Conservation (phyloP, 2,888 invertebrate genomes). For the Melinaea menophilus region DNA sequence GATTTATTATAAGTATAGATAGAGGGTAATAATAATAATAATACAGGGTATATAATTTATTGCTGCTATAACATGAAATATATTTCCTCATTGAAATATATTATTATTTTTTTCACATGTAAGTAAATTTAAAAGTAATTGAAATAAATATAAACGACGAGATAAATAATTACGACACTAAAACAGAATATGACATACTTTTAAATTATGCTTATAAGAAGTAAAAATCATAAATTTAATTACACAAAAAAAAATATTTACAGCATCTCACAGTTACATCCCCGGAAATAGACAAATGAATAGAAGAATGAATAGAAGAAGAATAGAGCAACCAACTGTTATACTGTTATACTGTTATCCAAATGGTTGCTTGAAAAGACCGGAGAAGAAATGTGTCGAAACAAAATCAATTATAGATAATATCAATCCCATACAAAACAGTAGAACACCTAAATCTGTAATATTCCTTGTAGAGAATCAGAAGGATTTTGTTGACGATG, state of each 20-base stretch:
- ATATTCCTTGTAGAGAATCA: constrained; percentile 48
- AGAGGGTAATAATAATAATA: too few relatives aligned
- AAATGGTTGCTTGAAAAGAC: constrained; percentile 54
- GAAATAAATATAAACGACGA: too few relatives aligned
- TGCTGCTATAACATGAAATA: too few relatives aligned
- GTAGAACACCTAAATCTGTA: constrained; percentile 34
- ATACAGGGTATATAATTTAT: too few relatives aligned
- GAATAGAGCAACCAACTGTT: constrained; percentile 55
- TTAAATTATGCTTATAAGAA: not conserved
- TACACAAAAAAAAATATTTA: not conserved
- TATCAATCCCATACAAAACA: constrained; percentile 30
- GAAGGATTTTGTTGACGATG: constrained; percentile 42
- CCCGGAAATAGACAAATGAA: constrained; percentile 23
- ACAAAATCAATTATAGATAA: constrained; percentile 10
- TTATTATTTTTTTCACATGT: too few relatives aligned
- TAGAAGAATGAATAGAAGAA: too few relatives aligned
- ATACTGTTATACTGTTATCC: constrained; percentile 70
- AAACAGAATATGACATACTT: not conserved
- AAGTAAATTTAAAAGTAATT: too few relatives aligned
- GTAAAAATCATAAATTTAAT: not conserved
- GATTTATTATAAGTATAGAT: too few relatives aligned
- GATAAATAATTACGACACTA: too few relatives aligned
- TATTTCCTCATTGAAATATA: too few relatives aligned
- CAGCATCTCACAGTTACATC: constrained; percentile 39
- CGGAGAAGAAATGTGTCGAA: constrained; percentile 32